These are phyloP conservation scores for Struthio camelus DNA, from an alignment of 2,113 vertebrate species.

Conservation along the genomic window DNA sequence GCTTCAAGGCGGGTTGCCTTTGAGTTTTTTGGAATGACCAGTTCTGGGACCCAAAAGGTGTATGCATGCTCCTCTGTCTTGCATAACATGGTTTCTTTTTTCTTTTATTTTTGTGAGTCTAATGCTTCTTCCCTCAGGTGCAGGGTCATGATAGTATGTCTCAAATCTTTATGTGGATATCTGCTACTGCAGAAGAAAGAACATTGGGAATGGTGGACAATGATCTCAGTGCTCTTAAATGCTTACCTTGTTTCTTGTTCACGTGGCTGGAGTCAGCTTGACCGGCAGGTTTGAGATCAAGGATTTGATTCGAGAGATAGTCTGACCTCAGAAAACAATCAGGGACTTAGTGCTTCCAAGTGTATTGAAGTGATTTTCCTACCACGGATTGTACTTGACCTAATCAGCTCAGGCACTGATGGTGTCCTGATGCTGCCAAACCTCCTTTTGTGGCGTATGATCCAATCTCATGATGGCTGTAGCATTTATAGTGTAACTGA, in stretches of 20 bases:
- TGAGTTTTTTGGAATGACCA: not conserved
- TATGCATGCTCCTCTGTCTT: not conserved
- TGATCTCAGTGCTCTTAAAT: not conserved
- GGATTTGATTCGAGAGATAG: not conserved
- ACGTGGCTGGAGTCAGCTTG: not conserved
- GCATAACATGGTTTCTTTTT: not conserved
- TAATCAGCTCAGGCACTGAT: rapidly evolving
- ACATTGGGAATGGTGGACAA: not conserved
- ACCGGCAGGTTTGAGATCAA: not conserved
- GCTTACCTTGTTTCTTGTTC: not conserved
- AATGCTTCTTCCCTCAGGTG: not conserved
- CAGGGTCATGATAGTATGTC: not conserved
- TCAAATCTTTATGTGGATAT: not conserved
- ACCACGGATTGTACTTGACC: not conserved
- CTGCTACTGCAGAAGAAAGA: not conserved
- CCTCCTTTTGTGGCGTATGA: not conserved
- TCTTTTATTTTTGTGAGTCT: not conserved
- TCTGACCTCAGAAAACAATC: not conserved
- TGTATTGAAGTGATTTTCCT: not conserved
- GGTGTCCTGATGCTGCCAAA: not conserved
- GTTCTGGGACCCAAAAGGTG: not conserved
- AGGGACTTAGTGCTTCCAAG: not conserved
- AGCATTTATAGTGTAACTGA: not conserved
- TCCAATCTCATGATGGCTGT: not conserved
- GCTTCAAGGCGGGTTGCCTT: not conserved